Base-by-base conservation (phyloP, 2,888 invertebrate species). In the Cyclophora albipunctata region DNA sequence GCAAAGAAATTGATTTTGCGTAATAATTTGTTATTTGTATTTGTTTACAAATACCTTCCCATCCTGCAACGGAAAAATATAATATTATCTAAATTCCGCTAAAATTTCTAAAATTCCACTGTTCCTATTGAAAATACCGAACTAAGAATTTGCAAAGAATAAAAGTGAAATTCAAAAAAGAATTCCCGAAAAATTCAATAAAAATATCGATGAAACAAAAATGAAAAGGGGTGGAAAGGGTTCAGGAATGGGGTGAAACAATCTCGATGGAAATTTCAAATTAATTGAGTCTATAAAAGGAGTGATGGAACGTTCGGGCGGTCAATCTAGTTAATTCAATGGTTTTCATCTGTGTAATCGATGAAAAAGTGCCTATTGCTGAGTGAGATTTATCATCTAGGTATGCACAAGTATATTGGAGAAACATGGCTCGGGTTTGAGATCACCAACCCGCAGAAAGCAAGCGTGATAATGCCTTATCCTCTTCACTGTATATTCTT, bases 191-290 rank as follows among this genome's bases (percentile, higher is more conserved):
- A 41, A 45, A 33, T 45, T 45, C 41, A 4, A 47, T 48, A 43
- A 47, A 20, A 43, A 41, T 37, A 37, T 48, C 37, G 34, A 54
- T 46, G 20, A 43, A 44, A 46, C 48, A 42, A 46, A 46, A 34
- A 40, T 43, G 34, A 34, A 7, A 40, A 43, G 7, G 45, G 37
- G 3, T 45, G 42, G 34, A 53, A 51, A 51, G 55, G 53, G 51
- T 53, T 34, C 42, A 5, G 37, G n/a, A 53, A 34, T 45, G 45
- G 51, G 42, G 46, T 46, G 49, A 40, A 52, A 51, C 53, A 46
- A 49, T 45, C 49, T 51, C 46, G 51, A 52, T 55, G 55, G 52
- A 55, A 55, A 51, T 55, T 50, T 37, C 37, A 37, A 53, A 53
- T 51, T 55, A 49, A 55, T 49, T 48, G 46, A 33, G 47, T 45